Evolutionary conservation across 2,797 vertebrate genomes (phyloP).

Genomic region (Oreortyx pictus): DNA sequence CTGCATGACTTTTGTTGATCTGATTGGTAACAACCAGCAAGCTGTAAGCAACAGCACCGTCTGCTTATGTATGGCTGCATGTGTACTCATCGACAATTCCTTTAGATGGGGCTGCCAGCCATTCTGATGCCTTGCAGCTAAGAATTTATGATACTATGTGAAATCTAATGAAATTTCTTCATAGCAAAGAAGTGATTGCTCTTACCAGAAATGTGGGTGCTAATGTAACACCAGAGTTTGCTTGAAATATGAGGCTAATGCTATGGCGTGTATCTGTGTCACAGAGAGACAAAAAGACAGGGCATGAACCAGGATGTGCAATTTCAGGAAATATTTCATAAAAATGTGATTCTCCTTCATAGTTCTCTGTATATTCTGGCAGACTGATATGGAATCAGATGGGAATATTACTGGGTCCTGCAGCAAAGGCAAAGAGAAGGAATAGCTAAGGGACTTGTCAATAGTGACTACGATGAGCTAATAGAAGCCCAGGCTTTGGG

Average conservation of each 20-base stretch:
- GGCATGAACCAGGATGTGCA: background rate
- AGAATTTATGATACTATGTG: background rate
- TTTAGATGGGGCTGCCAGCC: background rate
- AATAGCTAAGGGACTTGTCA: background rate
- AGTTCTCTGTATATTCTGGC: background rate
- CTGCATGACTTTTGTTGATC: background rate
- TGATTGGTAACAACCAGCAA: background rate
- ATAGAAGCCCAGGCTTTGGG: background rate
- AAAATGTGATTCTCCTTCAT: background rate
- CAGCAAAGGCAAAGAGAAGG: background rate
- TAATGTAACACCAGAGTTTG: background rate
- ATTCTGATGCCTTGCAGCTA: background rate
- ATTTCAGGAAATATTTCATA: background rate
- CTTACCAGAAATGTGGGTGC: accelerated
- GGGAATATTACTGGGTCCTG: background rate
- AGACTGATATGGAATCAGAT: background rate
- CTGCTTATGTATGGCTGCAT: background rate
- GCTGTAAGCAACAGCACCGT: background rate
- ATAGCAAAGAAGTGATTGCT: background rate
- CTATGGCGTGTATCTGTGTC: background rate
- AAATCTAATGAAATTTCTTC: background rate
- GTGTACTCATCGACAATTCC: background rate
- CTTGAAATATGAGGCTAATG: background rate
- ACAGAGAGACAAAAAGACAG: background rate
- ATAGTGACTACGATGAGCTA: background rate